Evolutionary conservation across 2,797 vertebrate species (phyloP), one percentile per base, ranked within the genome.

Genomic region (Malacoctenus gilli): DNA sequence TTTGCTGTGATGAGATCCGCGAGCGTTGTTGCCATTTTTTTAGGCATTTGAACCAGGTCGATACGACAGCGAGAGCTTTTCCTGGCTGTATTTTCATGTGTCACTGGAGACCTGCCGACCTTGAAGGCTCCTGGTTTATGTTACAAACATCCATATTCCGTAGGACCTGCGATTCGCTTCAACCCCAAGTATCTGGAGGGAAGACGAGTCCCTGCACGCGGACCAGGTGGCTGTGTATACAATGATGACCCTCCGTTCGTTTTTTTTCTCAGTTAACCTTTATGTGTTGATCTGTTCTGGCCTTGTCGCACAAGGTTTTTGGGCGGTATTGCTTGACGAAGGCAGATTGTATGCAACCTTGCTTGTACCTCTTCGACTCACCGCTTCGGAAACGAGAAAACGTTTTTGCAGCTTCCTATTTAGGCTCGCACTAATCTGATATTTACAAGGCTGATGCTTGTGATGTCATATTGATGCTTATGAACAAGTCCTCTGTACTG

Each of bases 141-240:
- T 80, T 70, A 48, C 79, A 78, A 74, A 83, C 77, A 47, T 86
- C 63, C 84, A 55, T 91, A 87, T 85, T 79, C 63, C 66, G 48
- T 83, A 93, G 93, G 92, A 28, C 92, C 92, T 21, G 92, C 89
- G 12, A 40, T 93, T 60, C 75, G 59, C 76, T 91, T 84, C 90
- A 93, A 93, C 69, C 88, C 90, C 31, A 83, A 90, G 68, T 93
- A 92, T 89, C 81, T 93, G 84, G 88, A 92, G 77, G 85, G 89
- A 73, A 82, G 90, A 83, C 75, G 79, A 55, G 79, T 80, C 75
- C 86, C 76, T 75, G 63, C 76, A 25, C 59, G 80, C 34, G 87
- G 79, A 89, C 85, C 89, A 93, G 92, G 92, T 93, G 87, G 87
- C 82, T 66, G 54, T 76, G 70, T 64, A 48, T 73, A 50, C 73